Evolutionary conservation across 2,797 vertebrate genomes (phyloP).

Genomic region (Poeciliopsis gracilis): DNA sequence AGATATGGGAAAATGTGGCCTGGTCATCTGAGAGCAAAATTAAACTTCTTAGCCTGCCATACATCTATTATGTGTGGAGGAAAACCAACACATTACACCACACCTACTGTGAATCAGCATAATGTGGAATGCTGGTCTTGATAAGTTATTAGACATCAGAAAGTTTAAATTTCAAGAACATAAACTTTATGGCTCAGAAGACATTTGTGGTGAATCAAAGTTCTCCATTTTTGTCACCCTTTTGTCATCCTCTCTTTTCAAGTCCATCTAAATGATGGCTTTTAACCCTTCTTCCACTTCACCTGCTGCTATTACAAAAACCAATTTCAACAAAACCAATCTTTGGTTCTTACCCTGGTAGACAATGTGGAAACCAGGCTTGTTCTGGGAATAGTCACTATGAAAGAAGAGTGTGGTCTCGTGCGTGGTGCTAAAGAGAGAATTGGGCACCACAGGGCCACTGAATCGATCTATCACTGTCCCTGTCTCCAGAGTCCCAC

Average conservation of each 20-base stretch:
- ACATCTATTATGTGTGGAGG: not conserved
- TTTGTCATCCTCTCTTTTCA: not conserved
- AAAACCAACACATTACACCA: not conserved
- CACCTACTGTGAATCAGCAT: not conserved
- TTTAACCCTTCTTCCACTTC: conserved; percentile 18
- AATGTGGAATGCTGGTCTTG: not conserved
- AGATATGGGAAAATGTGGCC: not conserved
- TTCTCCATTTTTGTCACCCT: conserved; percentile 22
- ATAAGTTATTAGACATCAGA: not conserved
- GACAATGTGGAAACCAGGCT: conserved; percentile 94
- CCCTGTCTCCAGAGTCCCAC: conserved; percentile 88
- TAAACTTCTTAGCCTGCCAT: not conserved
- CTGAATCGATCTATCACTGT: conserved; percentile 94
- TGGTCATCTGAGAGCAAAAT: not conserved
- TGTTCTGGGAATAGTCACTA: conserved; percentile 98
- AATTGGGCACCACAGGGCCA: conserved; percentile 87
- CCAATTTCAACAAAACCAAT: not conserved
- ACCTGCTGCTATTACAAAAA: conserved; percentile 14
- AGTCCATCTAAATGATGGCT: conserved; percentile 18
- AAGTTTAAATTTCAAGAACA: conserved; percentile 13
- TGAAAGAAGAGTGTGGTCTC: conserved; percentile 97
- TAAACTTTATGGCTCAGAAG: not conserved
- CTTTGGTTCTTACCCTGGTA: conserved; percentile 86
- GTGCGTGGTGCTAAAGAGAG: conserved; percentile 97
- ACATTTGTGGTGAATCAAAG: conserved; percentile 18